phyloP scores from a whole-genome alignment of 2,888 invertebrate genomes.

The Drosophila helvetica region DNA sequence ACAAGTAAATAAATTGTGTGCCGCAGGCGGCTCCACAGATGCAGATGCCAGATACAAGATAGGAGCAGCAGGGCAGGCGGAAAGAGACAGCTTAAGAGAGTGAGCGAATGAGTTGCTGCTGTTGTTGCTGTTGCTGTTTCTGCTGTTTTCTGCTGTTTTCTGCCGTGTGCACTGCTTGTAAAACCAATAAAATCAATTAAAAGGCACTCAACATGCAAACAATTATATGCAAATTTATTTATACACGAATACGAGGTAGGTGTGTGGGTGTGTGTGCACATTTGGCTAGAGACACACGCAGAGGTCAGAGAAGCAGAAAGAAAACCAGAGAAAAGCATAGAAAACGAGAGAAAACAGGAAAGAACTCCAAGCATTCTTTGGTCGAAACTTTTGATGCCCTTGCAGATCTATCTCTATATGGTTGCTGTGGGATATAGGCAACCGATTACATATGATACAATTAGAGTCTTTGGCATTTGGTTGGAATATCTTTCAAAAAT shows the following conservation, averaged over 20 bases:
- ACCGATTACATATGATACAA: too few relatives aligned
- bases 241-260: conserved; percentile 42
- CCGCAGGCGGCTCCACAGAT: conserved; percentile 5
- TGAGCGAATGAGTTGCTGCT: neutral
- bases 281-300: neutral
- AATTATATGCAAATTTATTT: conserved; percentile 78
- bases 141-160: conserved; percentile 37
- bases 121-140: conserved; percentile 33
- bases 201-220: conserved; percentile 79
- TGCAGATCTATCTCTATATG: too few relatives aligned
- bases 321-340: neutral
- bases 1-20: conserved; percentile 56
- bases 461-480: too few relatives aligned
- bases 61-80: neutral
- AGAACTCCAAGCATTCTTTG: neutral
- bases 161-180: conserved; percentile 53
- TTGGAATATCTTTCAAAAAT: too few relatives aligned
- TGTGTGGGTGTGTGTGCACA: neutral
- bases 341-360: conserved; percentile 11
- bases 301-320: neutral
- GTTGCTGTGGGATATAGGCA: too few relatives aligned
- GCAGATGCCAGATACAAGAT: conserved; percentile 9
- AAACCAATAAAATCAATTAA: conserved; percentile 79
- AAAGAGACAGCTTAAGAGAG: conserved; percentile 13
- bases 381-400: too few relatives aligned